These are phyloP conservation scores for Plebejus melissa DNA, from an alignment of 2,888 invertebrate genomes.

Conservation along the genomic window DNA sequence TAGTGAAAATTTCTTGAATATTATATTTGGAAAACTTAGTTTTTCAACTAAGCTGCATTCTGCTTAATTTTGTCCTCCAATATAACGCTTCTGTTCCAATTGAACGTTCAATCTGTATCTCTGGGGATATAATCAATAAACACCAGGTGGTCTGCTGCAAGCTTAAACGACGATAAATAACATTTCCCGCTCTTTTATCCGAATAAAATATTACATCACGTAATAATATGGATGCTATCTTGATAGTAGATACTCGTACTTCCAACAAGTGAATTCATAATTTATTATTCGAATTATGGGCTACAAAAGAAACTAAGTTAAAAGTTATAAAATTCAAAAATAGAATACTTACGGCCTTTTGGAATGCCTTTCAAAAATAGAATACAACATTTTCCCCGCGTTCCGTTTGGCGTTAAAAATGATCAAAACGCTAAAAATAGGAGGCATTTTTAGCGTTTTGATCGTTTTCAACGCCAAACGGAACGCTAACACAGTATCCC, in stretches of 20 bases:
- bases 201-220: slow-evolving; percentile 26
- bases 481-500: too few relatives aligned
- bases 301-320: neutral
- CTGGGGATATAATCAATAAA: slow-evolving; percentile 15
- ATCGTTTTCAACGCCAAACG: too few relatives aligned
- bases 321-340: neutral
- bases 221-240: neutral
- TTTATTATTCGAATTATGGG: too few relatives aligned
- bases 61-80: neutral
- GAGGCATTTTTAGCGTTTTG: too few relatives aligned
- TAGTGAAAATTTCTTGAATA: too few relatives aligned
- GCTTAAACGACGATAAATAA: slow-evolving; percentile 16
- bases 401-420: too few relatives aligned
- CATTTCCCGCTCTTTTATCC: neutral
- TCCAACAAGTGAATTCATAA: neutral
- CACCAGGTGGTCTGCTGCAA: slow-evolving; percentile 9
- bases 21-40: too few relatives aligned
- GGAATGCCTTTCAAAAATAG: neutral
- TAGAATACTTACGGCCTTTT: neutral
- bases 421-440: too few relatives aligned
- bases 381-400: neutral
- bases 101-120: neutral
- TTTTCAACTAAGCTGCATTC: neutral
- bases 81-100: neutral
- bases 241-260: neutral